Evolutionary conservation across 2,113 vertebrate species (phyloP), one percentile per base, ranked within the genome.

Genomic region (Mohoua ochrocephala): DNA sequence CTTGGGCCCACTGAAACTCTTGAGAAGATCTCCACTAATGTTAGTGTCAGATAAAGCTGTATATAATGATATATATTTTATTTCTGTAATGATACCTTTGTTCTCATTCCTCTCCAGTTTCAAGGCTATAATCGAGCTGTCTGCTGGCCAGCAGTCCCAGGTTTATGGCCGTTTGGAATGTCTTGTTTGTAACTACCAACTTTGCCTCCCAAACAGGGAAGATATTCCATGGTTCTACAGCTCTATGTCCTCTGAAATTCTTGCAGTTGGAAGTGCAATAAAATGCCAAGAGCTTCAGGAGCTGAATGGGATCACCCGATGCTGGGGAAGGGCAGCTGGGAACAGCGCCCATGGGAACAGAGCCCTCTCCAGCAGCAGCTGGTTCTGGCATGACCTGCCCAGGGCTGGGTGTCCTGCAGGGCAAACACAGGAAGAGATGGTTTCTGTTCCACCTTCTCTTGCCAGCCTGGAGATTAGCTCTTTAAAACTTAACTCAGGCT

Each of bases 271-370:
- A 42, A 84, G 65, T 15, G 15, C 35, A 59, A 28, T 39, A 26
- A 84, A 77, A 84, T 44, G 42, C 37, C 5, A 42, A 37, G 35
- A 73, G 63, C 57, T 82, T 33, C 52, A 35, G 70, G 49, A 90
- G 10, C 27, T 11, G 75, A 56, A 14, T 0, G 1, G 18, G 41
- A 16, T 22, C 41, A 8, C 1, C 7, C 26, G 50, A 11, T 64
- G 53, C 41, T 41, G 47, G 50, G 52, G 30, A 35, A 67, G 19
- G 50, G 27, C n/a, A 70, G 74, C 31, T 20, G 73, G 61, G 42
- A 63, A 24, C 1, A 15, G 35, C 47, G 37, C 13, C 39, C 8
- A 5, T 10, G 31, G 42, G 60, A 63, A 31, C 24, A 73, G 68
- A 33, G 52, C 52, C 33, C 31, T 45, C 60, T 47, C 7, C 63